Percentiles rank a stretch among this genome's conserved stretches.
These are phyloP conservation scores for Columba livia DNA, from an alignment of 2,113 vertebrate genomes.

Conservation along the genomic window DNA sequence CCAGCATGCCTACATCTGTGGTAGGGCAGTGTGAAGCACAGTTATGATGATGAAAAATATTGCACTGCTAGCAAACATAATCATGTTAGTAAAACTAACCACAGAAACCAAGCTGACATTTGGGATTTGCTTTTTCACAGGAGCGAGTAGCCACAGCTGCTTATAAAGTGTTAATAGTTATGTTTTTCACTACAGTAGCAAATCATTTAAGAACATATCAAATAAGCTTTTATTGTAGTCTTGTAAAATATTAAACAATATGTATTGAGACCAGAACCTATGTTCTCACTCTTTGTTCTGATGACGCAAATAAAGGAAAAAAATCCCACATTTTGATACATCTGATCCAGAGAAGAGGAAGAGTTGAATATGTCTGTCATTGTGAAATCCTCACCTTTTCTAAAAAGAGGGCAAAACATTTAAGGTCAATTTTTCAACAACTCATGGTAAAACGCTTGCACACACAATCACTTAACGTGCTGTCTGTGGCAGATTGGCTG, in stretches of 20 bases:
- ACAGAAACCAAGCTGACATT: neutral
- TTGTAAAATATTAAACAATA: neutral
- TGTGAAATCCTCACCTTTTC: neutral
- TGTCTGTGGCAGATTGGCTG: neutral
- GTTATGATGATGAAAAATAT: neutral
- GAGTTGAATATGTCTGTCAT: neutral
- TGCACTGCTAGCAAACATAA: neutral
- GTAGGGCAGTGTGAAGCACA: neutral
- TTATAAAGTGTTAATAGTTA: neutral
- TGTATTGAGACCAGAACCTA: neutral
- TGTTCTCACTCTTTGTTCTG: neutral
- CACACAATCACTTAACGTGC: neutral
- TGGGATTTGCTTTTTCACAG: neutral
- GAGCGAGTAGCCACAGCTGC: neutral
- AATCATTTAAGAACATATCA: neutral
- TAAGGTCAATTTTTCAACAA: neutral
- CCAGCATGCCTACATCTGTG: neutral
- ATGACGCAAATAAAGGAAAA: neutral
- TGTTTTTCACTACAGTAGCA: slow-evolving; percentile 3
- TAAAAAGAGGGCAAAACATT: neutral
- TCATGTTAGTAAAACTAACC: neutral
- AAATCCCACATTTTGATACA: neutral
- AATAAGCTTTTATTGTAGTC: neutral
- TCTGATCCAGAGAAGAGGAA: neutral
- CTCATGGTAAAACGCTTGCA: neutral